Conservation (phyloP, 1,140 invertebrate species). For the Trinorchestia longiramus region DNA sequence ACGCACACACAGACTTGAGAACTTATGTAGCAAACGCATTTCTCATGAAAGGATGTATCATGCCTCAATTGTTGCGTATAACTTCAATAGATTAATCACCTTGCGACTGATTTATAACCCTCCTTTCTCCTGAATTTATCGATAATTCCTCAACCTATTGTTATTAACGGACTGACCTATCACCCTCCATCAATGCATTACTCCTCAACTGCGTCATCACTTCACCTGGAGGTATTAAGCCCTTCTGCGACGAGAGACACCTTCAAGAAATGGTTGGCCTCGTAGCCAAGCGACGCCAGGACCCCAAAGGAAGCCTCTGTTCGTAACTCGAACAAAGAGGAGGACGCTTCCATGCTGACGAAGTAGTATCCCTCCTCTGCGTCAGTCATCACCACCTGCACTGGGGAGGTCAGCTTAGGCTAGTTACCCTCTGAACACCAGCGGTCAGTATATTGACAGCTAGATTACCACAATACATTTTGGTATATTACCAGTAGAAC, state of each 20-base stretch:
- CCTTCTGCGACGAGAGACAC: not conserved
- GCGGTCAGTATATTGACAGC: too few relatives aligned
- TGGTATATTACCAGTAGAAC: too few relatives aligned
- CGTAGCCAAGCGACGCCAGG: conserved; percentile 13
- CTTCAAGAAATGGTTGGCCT: conserved; percentile 9
- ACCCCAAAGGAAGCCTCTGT: not conserved
- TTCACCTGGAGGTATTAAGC: not conserved
- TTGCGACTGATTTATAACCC: too few relatives aligned
- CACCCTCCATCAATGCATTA: not conserved
- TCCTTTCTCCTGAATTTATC: too few relatives aligned
- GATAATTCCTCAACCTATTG: not conserved
- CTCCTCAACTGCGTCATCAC: not conserved
- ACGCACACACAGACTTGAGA: too few relatives aligned
- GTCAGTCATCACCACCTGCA: not conserved
- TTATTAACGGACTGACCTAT: not conserved
- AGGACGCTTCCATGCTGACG: not conserved
- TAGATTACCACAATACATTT: too few relatives aligned
- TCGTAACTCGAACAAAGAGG: not conserved
- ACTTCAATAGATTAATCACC: too few relatives aligned
- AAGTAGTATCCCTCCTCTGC: not conserved
- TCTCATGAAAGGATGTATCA: too few relatives aligned
- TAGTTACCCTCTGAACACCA: too few relatives aligned
- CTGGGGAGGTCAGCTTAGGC: not conserved
- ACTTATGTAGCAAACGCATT: too few relatives aligned
- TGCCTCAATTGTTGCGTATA: too few relatives aligned